Evolutionary conservation across 2,113 vertebrate species (phyloP).

Genomic region (Otus sunia): DNA sequence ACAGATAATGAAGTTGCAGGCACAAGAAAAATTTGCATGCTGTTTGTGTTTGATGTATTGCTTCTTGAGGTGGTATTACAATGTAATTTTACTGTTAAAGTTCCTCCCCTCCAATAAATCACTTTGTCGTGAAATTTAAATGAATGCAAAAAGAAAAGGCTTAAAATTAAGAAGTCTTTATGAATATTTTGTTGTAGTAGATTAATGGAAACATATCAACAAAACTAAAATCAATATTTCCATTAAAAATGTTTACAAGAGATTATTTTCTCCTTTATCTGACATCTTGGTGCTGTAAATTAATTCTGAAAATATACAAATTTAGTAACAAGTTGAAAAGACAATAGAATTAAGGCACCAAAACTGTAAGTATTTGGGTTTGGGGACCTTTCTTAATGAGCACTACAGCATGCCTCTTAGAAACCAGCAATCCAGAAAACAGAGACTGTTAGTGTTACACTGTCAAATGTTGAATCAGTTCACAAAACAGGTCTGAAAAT

Average conservation of each 20-base stretch:
- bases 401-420: not conserved
- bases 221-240: not conserved
- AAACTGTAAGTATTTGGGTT: not conserved
- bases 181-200: not conserved
- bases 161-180: conserved; percentile 1
- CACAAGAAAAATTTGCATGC: not conserved
- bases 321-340: not conserved
- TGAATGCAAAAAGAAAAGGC: not conserved
- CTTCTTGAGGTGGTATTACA: not conserved
- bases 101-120: not conserved
- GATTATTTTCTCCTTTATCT: not conserved
- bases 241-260: not conserved
- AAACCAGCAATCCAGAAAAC: not conserved
- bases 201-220: conserved; percentile 11
- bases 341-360: not conserved
- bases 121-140: not conserved
- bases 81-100: not conserved
- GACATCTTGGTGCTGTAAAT: not conserved
- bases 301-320: not conserved
- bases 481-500: not conserved
- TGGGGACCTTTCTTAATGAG: not conserved
- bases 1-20: conserved; percentile 26
- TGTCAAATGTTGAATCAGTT: not conserved
- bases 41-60: conserved; percentile 2
- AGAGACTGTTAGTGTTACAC: not conserved